phyloP scores from a whole-genome alignment of 2,888 invertebrate genomes.

The Cheilosia impressa region DNA sequence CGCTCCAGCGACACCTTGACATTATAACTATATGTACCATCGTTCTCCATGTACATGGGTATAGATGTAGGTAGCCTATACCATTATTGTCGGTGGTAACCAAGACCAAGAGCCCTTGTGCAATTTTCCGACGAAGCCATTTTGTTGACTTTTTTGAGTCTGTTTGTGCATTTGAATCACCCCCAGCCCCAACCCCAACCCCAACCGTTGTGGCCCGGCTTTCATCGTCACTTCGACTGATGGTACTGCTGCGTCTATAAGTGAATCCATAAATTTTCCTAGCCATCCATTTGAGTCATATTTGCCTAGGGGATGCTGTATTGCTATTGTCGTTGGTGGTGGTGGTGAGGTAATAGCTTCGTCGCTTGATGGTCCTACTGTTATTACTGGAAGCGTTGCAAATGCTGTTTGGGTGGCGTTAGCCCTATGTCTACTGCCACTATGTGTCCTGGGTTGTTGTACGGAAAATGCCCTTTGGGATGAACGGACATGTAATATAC shows the following conservation, averaged over 20 bases:
- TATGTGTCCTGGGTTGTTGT: conserved; percentile 21
- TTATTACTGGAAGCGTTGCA: conserved; percentile 60
- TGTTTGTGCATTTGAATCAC: conserved; percentile 25
- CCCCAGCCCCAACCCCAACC: conserved; percentile 1
- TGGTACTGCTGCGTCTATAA: conserved; percentile 34
- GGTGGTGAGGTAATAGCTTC: conserved; percentile 55
- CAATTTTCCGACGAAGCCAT: conserved; percentile 46
- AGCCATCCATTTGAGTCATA: conserved; percentile 37
- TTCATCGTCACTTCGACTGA: conserved; percentile 11
- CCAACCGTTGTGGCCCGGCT: not conserved
- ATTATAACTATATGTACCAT: conserved; percentile 6
- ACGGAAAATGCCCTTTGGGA: conserved; percentile 53
- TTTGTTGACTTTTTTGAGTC: conserved; percentile 25
- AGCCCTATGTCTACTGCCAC: conserved; percentile 28
- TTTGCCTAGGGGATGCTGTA: conserved; percentile 54
- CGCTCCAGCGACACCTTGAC: conserved; percentile 34
- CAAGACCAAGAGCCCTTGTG: conserved; percentile 47
- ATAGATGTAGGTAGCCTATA: not conserved
- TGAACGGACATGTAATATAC: conserved; percentile 66
- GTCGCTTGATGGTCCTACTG: conserved; percentile 54
- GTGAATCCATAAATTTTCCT: conserved; percentile 66
- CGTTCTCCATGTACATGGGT: not conserved
- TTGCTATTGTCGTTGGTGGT: not conserved
- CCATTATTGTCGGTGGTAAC: conserved; percentile 19
- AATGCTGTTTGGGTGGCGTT: conserved; percentile 45